Base-by-base conservation (phyloP, 2,888 invertebrate genomes). In the Melieria omissa region DNA sequence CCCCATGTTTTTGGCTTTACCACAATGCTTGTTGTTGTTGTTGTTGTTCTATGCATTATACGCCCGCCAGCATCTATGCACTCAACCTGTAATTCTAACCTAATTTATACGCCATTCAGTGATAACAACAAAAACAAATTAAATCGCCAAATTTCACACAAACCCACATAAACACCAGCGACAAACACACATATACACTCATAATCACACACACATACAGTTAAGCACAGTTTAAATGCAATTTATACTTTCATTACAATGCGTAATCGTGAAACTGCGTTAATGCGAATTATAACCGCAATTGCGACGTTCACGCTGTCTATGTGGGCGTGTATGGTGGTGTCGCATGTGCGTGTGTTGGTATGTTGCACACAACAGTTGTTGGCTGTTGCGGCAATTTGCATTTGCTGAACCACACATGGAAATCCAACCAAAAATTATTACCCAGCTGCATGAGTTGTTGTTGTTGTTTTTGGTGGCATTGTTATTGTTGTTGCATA, bases 181-280 rank as follows among this genome's bases (percentile, higher is more conserved):
- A 12, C 49, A 7, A 41, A 70, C 69, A 73, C 55, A 65, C 54
- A 67, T 61, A 64, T 10, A 14, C 69, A 41, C n/a, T 54, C 67
- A 44, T n/a, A 65, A 7, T 52, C 62, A 60, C 60, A 52, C 54
- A 71, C 16, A 58, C n/a, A 57, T 47, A 61, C 7, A 58, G 62
- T 60, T 67, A 58, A 12, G 54, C 54, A 61, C 9, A 58, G 62
- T 60, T 67, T 57, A 42, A 65, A 61, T 79, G 78, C 81, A 81
- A 81, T 81, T 81, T 82, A 79, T 79, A 80, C 82, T 81, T 83
- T 83, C 81, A 81, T 81, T 83, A 79, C 82, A 78, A 78, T 80
- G 80, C 77, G 82, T 80, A 83, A 81, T 83, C 83, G 83, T 81
- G 81, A 82, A 29, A 81, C 64, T 68, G 68, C 68, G 72, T 64